Base-by-base conservation (phyloP, 37 sponge, comb jelly and placozoan species). In the Theonella swinhoei region DNA sequence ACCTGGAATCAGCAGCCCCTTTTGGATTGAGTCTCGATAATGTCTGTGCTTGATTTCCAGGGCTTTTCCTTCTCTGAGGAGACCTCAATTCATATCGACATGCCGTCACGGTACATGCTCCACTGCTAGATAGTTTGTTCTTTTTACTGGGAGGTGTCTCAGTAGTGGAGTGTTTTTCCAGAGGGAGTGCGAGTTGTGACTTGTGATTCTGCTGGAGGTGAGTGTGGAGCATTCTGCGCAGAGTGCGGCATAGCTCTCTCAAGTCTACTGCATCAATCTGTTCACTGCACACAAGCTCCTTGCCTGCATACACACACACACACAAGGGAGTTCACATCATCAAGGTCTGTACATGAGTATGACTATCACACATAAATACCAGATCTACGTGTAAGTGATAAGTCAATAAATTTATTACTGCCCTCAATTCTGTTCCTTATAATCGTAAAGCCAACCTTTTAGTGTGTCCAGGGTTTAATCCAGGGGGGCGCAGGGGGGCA, bases 201-300 rank as follows among this genome's bases (percentile, higher is more conserved):
- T 22, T 38, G 33, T n/a, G 8, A 29, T 39, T 42, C 25, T 26
- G 26, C 32, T 8, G 1, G 35, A 42, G 41, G 22, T 77, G 62
- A 40, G 39, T 22, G 23, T 62, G 42, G 30, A 83, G 40, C 33
- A 30, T 43, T 83, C 94, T 78, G 54, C 54, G 54, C 0, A 93
- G 75, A 9, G 33, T 40, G 17, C 24, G n/a, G 76, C 95, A 94
- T 11, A 94, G 86, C 14, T 14, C 42, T 66, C 71, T 91, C 62
- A 94, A 40, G 58, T 94, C 83, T 1, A 67, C 30, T 62, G 80
- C 54, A 23, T 68, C 72, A 0, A 91, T 28, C 0, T 81, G 85
- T 9, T 93, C 91, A 32, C 20, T 64, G 64, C 85, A 92, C 1
- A 85, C 62, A 30, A 91, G 74, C 8, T 86, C 80, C 54, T 91